Evolutionary conservation across 2,888 invertebrate species (phyloP).

Genomic region (Cephalotes varians): DNA sequence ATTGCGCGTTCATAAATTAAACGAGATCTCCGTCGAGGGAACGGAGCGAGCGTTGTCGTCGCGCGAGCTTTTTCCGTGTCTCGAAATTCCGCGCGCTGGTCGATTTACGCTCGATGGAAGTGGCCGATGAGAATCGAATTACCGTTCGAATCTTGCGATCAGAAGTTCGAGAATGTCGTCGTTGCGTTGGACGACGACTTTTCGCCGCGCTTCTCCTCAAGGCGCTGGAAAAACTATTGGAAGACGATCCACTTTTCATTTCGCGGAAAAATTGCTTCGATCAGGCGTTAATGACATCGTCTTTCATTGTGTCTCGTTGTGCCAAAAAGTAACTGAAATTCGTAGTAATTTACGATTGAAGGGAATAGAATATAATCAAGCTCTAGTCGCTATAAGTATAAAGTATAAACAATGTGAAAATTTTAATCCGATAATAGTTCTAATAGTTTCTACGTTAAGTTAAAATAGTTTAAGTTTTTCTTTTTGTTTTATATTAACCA

Average conservation of each 20-base stretch:
- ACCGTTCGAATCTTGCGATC: slow-evolving; percentile 34
- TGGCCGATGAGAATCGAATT: slow-evolving; percentile 41
- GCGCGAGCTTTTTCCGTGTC: slow-evolving; percentile 49
- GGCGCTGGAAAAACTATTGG: background rate
- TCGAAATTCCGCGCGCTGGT: slow-evolving; percentile 43
- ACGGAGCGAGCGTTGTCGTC: slow-evolving; percentile 5
- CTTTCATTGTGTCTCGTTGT: slow-evolving; percentile 3
- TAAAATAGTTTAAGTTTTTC: background rate
- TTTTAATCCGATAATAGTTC: background rate
- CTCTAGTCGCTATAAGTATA: background rate
- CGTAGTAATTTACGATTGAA: background rate
- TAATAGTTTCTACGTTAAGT: no score
- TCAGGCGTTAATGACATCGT: slow-evolving; percentile 24
- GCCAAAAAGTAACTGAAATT: background rate
- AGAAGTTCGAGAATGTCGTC: slow-evolving; percentile 28
- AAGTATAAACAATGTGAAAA: background rate
- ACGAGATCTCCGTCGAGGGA: slow-evolving; percentile 31
- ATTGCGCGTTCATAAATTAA: slow-evolving; percentile 68
- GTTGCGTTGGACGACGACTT: slow-evolving; percentile 8
- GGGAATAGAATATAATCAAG: background rate
- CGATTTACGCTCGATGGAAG: slow-evolving; percentile 48
- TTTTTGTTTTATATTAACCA: background rate
- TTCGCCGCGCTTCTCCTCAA: background rate
- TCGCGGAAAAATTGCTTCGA: slow-evolving; percentile 13
- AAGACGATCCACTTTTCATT: slow-evolving; percentile 8